Evolutionary conservation across 1,140 invertebrate genomes (phyloP).

Genomic region (Sminthurinus signatus): DNA sequence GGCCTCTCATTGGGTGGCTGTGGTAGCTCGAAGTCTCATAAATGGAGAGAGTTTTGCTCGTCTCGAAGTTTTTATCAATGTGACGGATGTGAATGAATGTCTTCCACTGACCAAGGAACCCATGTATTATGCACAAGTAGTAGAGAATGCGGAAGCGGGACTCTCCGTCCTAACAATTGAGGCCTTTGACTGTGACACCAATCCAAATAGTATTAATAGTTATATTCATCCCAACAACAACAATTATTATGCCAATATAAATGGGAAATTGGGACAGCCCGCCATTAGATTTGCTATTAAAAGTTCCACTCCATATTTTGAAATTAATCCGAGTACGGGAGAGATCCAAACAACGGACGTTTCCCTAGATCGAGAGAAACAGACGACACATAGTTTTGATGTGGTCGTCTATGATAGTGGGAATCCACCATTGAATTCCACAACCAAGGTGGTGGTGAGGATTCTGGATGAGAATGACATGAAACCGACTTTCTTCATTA

Average conservation of each 20-base stretch:
- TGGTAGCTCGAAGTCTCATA: constrained; percentile 30
- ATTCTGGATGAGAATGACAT: constrained; percentile 52
- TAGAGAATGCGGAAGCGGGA: constrained; percentile 50
- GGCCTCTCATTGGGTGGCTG: constrained; percentile 32
- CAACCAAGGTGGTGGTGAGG: constrained; percentile 71
- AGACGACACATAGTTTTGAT: constrained; percentile 44
- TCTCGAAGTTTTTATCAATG: constrained; percentile 49
- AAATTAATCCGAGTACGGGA: constrained; percentile 90
- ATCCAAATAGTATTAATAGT: constrained; percentile 30
- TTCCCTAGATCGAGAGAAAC: constrained; percentile 75
- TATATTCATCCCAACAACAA: no score
- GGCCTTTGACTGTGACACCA: constrained; percentile 50
- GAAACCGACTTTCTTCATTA: constrained; percentile 41
- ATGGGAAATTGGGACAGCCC: no score
- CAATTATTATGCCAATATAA: no score
- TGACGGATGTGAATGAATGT: constrained; percentile 56
- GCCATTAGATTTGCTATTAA: constrained; percentile 49
- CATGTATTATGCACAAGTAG: constrained; percentile 51
- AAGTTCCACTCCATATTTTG: constrained; percentile 60
- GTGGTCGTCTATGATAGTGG: constrained; percentile 74
- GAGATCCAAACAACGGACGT: constrained; percentile 68
- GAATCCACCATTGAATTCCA: constrained; percentile 64
- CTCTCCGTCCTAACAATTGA: constrained; percentile 51
- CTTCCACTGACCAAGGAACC: constrained; percentile 51
- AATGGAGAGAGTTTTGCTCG: constrained; percentile 38